Evolutionary conservation across 2,888 invertebrate genomes (phyloP).

Genomic region (Dendrolimus houi): DNA sequence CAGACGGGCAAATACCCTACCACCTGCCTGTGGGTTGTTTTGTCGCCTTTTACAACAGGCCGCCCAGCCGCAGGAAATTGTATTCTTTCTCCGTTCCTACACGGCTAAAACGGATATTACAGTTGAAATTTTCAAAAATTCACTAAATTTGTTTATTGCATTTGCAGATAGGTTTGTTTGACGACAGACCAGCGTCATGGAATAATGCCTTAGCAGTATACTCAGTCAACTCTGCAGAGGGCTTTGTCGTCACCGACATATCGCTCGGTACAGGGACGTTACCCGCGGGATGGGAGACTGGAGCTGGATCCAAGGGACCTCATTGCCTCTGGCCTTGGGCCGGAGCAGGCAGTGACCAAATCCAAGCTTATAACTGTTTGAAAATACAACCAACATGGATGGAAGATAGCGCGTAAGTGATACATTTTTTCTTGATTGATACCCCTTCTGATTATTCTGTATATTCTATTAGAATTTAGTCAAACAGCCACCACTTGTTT

Average conservation of each 20-base stretch:
- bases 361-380: conserved; percentile 81
- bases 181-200: conserved; percentile 53
- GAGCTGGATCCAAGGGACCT: conserved; percentile 51
- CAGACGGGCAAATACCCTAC: too few relatives aligned
- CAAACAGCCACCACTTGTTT: too few relatives aligned
- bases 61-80: too few relatives aligned
- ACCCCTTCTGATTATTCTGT: not conserved
- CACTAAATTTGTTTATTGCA: too few relatives aligned
- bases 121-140: too few relatives aligned
- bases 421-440: conserved; percentile 14
- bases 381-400: conserved; percentile 92
- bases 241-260: conserved; percentile 67
- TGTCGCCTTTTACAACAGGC: too few relatives aligned
- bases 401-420: conserved; percentile 75
- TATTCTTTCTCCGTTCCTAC: too few relatives aligned
- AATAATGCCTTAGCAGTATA: conserved; percentile 46
- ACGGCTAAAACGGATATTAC: too few relatives aligned
- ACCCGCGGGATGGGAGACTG: conserved; percentile 76
- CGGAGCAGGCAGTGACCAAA: conserved; percentile 77
- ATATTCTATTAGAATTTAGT: too few relatives aligned
- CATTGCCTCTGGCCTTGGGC: conserved; percentile 84
- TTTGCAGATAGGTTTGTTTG: conserved; percentile 59
- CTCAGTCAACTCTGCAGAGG: conserved; percentile 44
- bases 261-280: conserved; percentile 72
- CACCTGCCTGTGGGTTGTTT: too few relatives aligned